Conservation (phyloP, 2,113 vertebrate genomes). For the Syrrhaptes paradoxus region DNA sequence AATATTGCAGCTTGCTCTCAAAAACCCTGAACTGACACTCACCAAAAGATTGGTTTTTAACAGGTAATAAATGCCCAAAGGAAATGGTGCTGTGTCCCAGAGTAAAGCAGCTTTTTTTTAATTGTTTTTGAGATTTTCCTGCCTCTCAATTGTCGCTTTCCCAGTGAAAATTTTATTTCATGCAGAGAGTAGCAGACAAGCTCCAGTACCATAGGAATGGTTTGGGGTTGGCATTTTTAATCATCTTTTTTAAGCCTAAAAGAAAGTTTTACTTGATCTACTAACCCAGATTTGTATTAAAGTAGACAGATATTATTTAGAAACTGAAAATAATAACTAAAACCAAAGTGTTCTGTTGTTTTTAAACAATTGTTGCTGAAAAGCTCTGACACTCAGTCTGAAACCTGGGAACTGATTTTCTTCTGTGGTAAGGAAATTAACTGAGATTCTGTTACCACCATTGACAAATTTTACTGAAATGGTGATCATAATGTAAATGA, state of each 20-base stretch:
- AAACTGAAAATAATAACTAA: background rate
- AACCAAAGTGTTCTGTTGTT: background rate
- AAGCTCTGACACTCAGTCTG: background rate
- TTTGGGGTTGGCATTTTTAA: background rate
- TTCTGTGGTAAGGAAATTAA: background rate
- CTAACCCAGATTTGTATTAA: background rate
- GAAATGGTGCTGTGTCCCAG: conserved; percentile 82
- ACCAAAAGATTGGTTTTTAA: conserved; percentile 95
- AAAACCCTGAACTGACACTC: conserved; percentile 96
- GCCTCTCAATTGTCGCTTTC: conserved; percentile 60
- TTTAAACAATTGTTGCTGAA: background rate
- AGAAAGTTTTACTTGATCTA: background rate
- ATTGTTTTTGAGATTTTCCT: conserved; percentile 60
- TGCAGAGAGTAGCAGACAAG: background rate
- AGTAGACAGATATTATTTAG: background rate
- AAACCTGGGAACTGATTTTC: background rate
- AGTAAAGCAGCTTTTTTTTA: conserved; percentile 39
- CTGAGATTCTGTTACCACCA: background rate
- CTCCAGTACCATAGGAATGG: background rate
- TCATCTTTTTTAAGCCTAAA: background rate
- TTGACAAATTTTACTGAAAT: background rate
- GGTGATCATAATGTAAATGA: background rate
- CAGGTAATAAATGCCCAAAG: conserved; percentile 91
- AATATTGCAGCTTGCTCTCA: conserved; percentile 93
- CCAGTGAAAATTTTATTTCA: conserved; percentile 63